Evolutionary conservation across 1,140 invertebrate genomes (phyloP).

Genomic region (Brachionus rubens): DNA sequence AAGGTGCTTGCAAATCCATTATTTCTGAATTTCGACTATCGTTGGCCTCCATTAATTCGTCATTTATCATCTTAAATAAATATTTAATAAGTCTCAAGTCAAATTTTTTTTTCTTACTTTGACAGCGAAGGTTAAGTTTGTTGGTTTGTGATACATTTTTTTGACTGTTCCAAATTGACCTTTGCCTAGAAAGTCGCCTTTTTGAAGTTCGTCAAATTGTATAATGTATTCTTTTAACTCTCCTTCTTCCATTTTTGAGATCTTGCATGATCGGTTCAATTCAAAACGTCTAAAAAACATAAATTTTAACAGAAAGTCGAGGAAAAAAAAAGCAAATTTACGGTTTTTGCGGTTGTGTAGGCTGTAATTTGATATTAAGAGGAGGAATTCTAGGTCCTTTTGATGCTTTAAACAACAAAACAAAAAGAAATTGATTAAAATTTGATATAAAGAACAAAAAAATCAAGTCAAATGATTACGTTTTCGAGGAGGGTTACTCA

Average conservation of each 20-base stretch:
- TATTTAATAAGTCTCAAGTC: not conserved
- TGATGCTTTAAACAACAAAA: no score
- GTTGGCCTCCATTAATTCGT: not conserved
- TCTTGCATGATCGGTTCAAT: not conserved
- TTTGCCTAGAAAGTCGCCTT: conserved; percentile 8
- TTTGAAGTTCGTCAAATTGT: conserved; percentile 24
- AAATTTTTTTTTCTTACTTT: conserved; percentile 27
- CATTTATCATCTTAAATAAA: conserved; percentile 14
- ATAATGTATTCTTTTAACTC: not conserved
- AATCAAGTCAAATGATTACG: no score
- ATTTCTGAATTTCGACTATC: conserved; percentile 1
- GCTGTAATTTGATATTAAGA: not conserved
- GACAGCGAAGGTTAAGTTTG: conserved; percentile 36
- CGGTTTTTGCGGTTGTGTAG: not conserved
- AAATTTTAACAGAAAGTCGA: not conserved
- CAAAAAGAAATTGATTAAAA: no score
- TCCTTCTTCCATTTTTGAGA: not conserved
- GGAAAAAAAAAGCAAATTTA: not conserved
- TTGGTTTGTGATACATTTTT: conserved; percentile 39
- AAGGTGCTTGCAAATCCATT: conserved; percentile 31
- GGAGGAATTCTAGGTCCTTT: no score
- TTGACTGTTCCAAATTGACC: conserved; percentile 30
- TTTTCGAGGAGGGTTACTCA: no score
- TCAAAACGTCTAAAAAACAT: not conserved
- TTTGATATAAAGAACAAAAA: no score